phyloP scores from a whole-genome alignment of 2,113 vertebrate species.

The Callospermophilus lateralis region DNA sequence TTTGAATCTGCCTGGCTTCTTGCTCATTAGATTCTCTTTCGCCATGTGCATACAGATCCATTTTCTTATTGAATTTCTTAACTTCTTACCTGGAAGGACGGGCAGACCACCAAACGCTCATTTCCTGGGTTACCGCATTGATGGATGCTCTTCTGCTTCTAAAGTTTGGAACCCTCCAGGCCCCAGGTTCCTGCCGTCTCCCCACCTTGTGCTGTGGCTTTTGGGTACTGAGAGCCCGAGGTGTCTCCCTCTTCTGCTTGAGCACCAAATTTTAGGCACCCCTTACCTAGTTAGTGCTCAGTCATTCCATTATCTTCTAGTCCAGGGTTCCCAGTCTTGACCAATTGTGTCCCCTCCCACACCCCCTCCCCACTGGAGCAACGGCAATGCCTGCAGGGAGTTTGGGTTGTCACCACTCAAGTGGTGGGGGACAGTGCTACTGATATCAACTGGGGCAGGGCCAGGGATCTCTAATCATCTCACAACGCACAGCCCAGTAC shows the following conservation, averaged over 20 bases:
- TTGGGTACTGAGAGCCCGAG: background rate
- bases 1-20: conserved; percentile 74
- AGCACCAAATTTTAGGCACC: background rate
- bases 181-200: background rate
- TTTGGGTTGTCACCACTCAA: background rate
- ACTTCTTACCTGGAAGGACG: conserved; percentile 78
- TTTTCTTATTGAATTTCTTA: conserved; percentile 81
- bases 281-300: background rate
- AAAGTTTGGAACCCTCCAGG: background rate
- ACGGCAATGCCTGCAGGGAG: background rate
- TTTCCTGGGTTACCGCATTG: conserved; percentile 68
- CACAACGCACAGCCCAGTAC: background rate
- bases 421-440: background rate
- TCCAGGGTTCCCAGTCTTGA: background rate
- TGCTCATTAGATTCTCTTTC: conserved; percentile 79
- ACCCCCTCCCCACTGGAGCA: background rate
- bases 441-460: fast-evolving
- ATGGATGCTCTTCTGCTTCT: background rate
- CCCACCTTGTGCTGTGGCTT: background rate
- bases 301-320: background rate
- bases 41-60: conserved; percentile 64
- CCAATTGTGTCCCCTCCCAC: background rate
- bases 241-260: background rate
- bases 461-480: background rate
- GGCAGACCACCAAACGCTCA: conserved; percentile 51